Base-by-base conservation (phyloP, 2,797 vertebrate genomes). In the Prunella strophiata region DNA sequence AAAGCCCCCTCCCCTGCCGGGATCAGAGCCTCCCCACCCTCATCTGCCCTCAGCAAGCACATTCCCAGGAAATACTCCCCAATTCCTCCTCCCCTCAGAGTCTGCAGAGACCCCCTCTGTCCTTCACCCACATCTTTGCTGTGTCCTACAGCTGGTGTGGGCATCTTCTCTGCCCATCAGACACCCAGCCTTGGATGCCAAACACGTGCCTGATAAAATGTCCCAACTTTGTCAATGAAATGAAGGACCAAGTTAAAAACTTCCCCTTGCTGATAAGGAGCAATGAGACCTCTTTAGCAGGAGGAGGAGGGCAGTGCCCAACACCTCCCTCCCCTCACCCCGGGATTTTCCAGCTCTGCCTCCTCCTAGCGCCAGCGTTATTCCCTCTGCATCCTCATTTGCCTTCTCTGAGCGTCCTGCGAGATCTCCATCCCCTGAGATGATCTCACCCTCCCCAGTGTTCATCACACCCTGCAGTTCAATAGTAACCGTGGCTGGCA, bases 91-190 rank as follows among this genome's bases (percentile, higher is more conserved):
- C 42, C 67, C 30, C 66, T 57, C 7, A 7, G 70, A 38, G 32
- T 23, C 52, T 12, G 16, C 4, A 11, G 47, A 21, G 25, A 29
- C 8, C 18, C 21, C 25, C 0, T 1, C 30, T 25, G 10, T 32
- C 47, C n/a, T 25, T 45, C 47, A 54, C 27, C 22, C 50, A 3
- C 23, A 26, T 51, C 36, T 34, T 25, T 7, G 1, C 83, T 66
- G 10, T 50, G 63, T 29, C 76, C 72, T 25, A 0, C 40, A 45
- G 65, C 80, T 5, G 0, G 5, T 20, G 43, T 19, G 58, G 27
- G 34, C 34, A 13, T 50, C 57, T 58, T 13, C 74, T 51, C 40
- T 0, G 0, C 65, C 74, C 38, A 2, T 10, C 32, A 22, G 15
- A 48, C 22, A 18, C 32, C 62, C 55, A 17, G 36, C 36, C 81